Conservation (phyloP, 2,888 invertebrate genomes). For the Dolichopus griseipennis region DNA sequence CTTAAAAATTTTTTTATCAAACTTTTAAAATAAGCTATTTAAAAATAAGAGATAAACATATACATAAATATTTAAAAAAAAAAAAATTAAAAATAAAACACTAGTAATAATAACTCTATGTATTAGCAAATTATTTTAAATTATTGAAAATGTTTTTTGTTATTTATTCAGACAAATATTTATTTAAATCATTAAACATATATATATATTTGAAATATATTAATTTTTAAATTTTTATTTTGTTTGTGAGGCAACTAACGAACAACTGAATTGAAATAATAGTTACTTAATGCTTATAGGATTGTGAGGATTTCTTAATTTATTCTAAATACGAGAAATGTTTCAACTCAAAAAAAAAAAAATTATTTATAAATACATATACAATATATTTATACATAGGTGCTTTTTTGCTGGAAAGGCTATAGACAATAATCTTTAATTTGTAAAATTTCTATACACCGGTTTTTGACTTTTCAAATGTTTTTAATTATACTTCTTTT, state of each 20-base stretch:
- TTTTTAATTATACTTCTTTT: background rate
- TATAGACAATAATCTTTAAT: background rate
- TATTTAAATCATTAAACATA: background rate
- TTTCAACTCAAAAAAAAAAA: background rate
- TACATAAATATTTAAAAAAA: background rate
- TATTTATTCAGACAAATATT: background rate
- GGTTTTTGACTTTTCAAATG: background rate
- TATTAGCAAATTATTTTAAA: background rate
- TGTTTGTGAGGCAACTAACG: background rate
- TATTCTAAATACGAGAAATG: background rate
- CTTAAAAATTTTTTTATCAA: background rate
- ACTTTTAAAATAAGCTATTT: background rate
- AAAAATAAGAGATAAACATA: background rate
- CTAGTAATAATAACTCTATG: background rate
- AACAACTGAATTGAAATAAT: background rate
- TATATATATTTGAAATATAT: background rate
- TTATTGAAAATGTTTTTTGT: background rate
- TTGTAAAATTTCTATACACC: background rate
- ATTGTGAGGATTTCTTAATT: background rate
- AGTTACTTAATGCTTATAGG: background rate
- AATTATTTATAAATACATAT: background rate
- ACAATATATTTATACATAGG: background rate
- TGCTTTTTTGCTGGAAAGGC: background rate
- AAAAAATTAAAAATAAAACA: too few relatives aligned
- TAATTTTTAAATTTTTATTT: background rate